Evolutionary conservation across 2,888 invertebrate genomes (phyloP).

Genomic region (Scaptomyza caliginosa): DNA sequence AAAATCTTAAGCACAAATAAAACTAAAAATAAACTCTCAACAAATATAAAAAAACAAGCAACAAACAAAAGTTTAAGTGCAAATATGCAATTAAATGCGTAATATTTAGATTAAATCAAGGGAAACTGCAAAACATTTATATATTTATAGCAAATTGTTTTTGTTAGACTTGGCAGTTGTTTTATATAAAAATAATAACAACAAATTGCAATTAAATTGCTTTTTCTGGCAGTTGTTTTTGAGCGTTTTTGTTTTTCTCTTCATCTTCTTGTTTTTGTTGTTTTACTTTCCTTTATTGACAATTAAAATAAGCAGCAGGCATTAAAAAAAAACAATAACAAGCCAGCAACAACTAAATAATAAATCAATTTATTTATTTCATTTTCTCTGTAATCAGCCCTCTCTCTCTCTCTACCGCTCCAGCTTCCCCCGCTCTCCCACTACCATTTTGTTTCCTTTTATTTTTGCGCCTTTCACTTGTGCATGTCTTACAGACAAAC

Average conservation of each 20-base stretch:
- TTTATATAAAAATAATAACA: not conserved
- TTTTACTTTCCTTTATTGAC: slow-evolving; percentile 52
- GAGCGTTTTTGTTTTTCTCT: too few relatives aligned
- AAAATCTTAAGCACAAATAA: slow-evolving; percentile 1
- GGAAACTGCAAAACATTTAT: too few relatives aligned
- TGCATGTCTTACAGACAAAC: slow-evolving; percentile 46
- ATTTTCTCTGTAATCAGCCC: slow-evolving; percentile 56
- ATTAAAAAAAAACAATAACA: slow-evolving; percentile 15
- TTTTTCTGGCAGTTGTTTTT: slow-evolving; percentile 28
- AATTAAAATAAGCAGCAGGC: slow-evolving; percentile 37
- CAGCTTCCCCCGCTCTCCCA: slow-evolving; percentile 30
- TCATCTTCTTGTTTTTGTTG: too few relatives aligned
- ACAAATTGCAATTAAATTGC: slow-evolving; percentile 33
- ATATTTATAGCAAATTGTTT: slow-evolving; percentile 3
- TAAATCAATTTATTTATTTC: slow-evolving; percentile 68
- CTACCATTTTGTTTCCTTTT: slow-evolving; percentile 57
- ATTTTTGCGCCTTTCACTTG: slow-evolving; percentile 69
- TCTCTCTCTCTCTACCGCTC: slow-evolving; percentile 2
- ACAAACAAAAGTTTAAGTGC: not conserved
- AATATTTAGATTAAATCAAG: not conserved
- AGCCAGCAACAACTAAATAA: slow-evolving; percentile 43
- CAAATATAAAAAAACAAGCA: slow-evolving; percentile 2
- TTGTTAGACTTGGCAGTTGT: slow-evolving; percentile 1
- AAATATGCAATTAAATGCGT: slow-evolving; percentile 3
- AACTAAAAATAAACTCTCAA: slow-evolving; percentile 5